Evolutionary conservation across 2,113 vertebrate species (phyloP).

Genomic region (Cavia porcellus): DNA sequence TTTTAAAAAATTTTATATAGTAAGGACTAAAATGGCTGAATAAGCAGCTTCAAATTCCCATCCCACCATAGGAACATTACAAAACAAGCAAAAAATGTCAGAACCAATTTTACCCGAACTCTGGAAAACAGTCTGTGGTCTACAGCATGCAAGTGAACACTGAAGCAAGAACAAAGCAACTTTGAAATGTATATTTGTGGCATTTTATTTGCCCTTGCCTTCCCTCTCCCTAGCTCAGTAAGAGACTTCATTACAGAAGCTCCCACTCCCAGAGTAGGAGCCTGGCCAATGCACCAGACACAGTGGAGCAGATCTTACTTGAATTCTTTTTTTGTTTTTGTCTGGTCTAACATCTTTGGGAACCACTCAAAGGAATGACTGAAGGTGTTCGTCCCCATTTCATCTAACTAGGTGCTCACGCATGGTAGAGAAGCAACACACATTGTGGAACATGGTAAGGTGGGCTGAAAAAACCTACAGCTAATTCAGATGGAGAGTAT

Average conservation of each 20-base stretch:
- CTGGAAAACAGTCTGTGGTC: background rate
- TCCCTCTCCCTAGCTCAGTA: background rate
- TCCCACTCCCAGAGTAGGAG: background rate
- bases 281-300: background rate
- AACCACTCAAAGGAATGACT: background rate
- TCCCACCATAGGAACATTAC: background rate
- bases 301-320: background rate
- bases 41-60: background rate
- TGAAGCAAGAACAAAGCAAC: background rate
- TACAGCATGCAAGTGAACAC: background rate
- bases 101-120: background rate
- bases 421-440: background rate
- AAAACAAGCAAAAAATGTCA: conserved; percentile 25
- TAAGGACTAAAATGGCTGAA: background rate
- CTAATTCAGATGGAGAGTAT: background rate
- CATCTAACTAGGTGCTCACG: background rate
- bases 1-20: background rate
- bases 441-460: background rate
- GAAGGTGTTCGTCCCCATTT: background rate
- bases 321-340: background rate
- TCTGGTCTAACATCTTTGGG: background rate
- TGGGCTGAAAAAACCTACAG: background rate
- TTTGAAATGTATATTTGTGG: background rate
- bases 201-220: background rate
- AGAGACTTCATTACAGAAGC: background rate